Evolutionary conservation across 2,797 vertebrate genomes (phyloP).

Genomic region (Phalloptychus januarius): DNA sequence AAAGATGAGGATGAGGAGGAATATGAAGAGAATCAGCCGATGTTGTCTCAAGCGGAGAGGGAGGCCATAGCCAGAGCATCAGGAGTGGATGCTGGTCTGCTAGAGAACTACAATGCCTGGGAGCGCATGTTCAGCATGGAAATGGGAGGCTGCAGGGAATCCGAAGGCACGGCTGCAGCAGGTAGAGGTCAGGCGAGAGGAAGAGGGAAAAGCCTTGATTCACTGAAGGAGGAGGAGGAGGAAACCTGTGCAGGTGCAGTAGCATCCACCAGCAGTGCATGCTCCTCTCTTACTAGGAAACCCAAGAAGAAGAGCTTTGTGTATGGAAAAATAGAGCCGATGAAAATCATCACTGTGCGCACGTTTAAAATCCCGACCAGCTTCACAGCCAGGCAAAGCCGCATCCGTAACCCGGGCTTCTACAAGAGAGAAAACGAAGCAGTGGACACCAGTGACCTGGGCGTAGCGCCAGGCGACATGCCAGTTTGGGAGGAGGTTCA

Average conservation of each 20-base stretch:
- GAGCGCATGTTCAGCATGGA: constrained; percentile 95
- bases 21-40: constrained; percentile 32
- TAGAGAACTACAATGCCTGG: constrained; percentile 84
- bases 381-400: constrained; percentile 85
- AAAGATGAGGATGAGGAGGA: constrained; percentile 33
- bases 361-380: constrained; percentile 92
- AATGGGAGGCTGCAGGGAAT: constrained; percentile 75
- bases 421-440: constrained; percentile 78
- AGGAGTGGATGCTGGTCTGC: constrained; percentile 57
- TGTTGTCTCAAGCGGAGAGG: constrained; percentile 83
- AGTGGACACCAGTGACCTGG: constrained; percentile 92
- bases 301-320: constrained; percentile 79
- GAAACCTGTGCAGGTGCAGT: constrained; percentile 19
- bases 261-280: constrained; percentile 21
- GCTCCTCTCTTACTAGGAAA: constrained; percentile 69
- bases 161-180: constrained; percentile 4
- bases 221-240: constrained; percentile 39
- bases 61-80: constrained; percentile 82
- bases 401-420: constrained; percentile 84
- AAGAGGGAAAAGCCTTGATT: constrained; percentile 9
- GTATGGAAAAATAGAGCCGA: constrained; percentile 86
- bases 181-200: constrained; percentile 6
- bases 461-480: constrained; percentile 77
- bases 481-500: constrained; percentile 88
- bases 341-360: constrained; percentile 89